phyloP scores from a whole-genome alignment of 2,113 vertebrate species.

The Tauraco erythrolophus region DNA sequence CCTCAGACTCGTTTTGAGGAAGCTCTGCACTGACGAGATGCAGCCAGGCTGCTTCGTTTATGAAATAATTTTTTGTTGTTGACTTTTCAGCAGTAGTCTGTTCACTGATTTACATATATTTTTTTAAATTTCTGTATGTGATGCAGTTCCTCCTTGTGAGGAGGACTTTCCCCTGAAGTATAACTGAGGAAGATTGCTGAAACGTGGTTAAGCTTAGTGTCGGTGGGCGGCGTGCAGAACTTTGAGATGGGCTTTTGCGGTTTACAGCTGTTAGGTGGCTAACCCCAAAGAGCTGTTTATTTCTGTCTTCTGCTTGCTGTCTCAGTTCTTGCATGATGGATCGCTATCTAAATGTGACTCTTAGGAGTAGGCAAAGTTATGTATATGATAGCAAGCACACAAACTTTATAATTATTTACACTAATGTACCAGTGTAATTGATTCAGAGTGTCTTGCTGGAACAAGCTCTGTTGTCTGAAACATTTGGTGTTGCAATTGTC shows the following conservation, averaged over 20 bases:
- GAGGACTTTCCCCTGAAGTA: background rate
- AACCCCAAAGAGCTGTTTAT: background rate
- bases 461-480: background rate
- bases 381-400: background rate
- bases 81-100: background rate
- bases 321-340: background rate
- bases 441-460: background rate
- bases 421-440: background rate
- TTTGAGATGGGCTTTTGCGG: background rate
- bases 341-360: background rate
- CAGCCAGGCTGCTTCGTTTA: background rate
- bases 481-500: background rate
- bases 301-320: background rate
- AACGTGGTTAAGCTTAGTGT: background rate
- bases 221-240: background rate
- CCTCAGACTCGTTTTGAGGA: background rate
- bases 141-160: background rate
- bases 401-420: background rate
- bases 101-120: background rate
- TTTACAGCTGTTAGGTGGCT: background rate
- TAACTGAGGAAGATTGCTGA: background rate
- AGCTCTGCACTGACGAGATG: background rate
- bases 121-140: background rate
- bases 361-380: background rate
- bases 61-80: background rate